Conservation (phyloP, 2,797 vertebrate genomes). For the Acipenser oxyrinchus region DNA sequence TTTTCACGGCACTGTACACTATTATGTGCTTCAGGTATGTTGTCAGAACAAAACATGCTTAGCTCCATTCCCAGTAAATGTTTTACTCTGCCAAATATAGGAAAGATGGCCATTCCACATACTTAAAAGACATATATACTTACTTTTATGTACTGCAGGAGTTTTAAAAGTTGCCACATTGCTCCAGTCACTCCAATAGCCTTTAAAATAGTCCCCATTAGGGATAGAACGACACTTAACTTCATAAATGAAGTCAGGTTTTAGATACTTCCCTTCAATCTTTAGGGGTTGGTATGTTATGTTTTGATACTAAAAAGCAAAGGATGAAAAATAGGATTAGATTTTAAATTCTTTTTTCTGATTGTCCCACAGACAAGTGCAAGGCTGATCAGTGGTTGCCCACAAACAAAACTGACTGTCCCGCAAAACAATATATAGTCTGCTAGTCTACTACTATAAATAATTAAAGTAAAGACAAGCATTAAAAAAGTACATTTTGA, state of each 20-base stretch:
- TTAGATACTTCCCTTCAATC: conserved; percentile 27
- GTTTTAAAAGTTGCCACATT: conserved; percentile 24
- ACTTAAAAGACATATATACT: neutral
- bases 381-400: neutral
- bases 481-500: too few relatives aligned
- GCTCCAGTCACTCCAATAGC: conserved; percentile 59
- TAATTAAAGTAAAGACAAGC: too few relatives aligned
- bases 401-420: too few relatives aligned
- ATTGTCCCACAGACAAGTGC: too few relatives aligned
- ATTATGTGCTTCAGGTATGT: neutral
- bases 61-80: too few relatives aligned
- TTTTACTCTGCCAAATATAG: too few relatives aligned
- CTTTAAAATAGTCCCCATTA: rapidly evolving
- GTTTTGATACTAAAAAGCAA: conserved; percentile 22
- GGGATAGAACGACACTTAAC: conserved; percentile 42
- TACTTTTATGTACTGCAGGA: conserved; percentile 1
- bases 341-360: too few relatives aligned
- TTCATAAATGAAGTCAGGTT: conserved; percentile 3
- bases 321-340: neutral
- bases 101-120: too few relatives aligned
- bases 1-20: too few relatives aligned
- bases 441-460: too few relatives aligned
- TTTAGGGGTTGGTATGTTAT: conserved; percentile 13
- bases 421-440: too few relatives aligned
- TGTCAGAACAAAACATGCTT: too few relatives aligned